A percentile compares a stretch with the other conserved stretches of the same genome.
phyloP scores from a whole-genome alignment of 2,113 vertebrate genomes.

The Dryoscopus gambensis region DNA sequence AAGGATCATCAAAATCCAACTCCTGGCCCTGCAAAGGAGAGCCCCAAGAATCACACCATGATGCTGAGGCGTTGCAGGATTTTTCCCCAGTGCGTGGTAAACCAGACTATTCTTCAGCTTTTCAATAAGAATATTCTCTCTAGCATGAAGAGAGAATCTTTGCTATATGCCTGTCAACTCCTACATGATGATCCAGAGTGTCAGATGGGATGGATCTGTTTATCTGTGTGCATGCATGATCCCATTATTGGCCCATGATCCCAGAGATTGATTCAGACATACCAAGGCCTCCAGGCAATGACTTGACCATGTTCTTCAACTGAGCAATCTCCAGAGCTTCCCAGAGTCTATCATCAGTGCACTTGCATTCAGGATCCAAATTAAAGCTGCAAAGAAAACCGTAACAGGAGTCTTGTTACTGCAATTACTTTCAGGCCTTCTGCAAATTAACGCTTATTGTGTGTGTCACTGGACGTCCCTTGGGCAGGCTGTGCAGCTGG shows the following conservation, averaged over 20 bases:
- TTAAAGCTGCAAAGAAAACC: constrained; percentile 82
- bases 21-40: not conserved
- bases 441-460: not conserved
- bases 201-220: not conserved
- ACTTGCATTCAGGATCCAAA: constrained; percentile 91
- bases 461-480: not conserved
- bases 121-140: not conserved
- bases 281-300: constrained; percentile 93
- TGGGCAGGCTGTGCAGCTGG: not conserved
- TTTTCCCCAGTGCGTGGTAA: not conserved
- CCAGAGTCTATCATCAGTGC: constrained; percentile 93
- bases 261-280: not conserved
- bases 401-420: not conserved
- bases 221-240: not conserved
- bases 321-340: constrained; percentile 98
- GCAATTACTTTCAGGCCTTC: not conserved
- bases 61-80: not conserved
- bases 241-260: not conserved
- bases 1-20: not conserved
- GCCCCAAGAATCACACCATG: not conserved
- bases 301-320: constrained; percentile 96
- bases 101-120: not conserved
- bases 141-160: not conserved
- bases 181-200: not conserved
- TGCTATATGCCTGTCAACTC: not conserved